Evolutionary conservation across 2,113 vertebrate species (phyloP).

Genomic region (Passer domesticus): DNA sequence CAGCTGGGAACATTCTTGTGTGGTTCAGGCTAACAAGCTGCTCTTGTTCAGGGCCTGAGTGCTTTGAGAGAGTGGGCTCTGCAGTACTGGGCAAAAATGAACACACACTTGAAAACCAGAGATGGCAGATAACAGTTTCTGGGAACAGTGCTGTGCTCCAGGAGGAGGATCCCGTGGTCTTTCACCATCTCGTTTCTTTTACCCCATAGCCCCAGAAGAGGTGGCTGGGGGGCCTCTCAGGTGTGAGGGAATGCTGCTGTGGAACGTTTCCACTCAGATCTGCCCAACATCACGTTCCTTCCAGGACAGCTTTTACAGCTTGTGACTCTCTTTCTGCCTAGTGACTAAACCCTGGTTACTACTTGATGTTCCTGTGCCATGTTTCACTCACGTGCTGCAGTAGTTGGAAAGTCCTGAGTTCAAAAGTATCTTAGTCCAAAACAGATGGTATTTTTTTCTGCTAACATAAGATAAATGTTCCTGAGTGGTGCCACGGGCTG

Average conservation of each 20-base stretch:
- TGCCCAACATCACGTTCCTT: background rate
- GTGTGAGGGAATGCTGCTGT: fast-evolving
- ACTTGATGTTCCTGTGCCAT: fast-evolving
- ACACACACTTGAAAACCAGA: background rate
- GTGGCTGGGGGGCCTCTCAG: background rate
- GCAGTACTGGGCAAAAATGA: no score
- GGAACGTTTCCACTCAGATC: fast-evolving
- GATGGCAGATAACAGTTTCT: fast-evolving
- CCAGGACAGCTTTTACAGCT: background rate
- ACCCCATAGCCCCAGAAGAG: no score
- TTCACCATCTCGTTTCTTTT: background rate
- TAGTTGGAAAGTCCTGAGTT: background rate
- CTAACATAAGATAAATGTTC: background rate
- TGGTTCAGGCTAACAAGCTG: no score
- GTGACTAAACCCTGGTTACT: fast-evolving
- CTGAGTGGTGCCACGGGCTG: fast-evolving
- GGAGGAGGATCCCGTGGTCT: background rate
- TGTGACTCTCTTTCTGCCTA: background rate
- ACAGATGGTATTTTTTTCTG: fast-evolving
- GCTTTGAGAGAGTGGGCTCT: background rate
- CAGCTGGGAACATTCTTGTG: fast-evolving
- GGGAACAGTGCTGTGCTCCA: background rate
- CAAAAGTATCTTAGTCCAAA: background rate
- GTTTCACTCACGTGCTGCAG: fast-evolving
- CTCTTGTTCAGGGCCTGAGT: no score